Evolutionary conservation across 2,113 vertebrate genomes (phyloP).

Genomic region (Dermatemys mawii): DNA sequence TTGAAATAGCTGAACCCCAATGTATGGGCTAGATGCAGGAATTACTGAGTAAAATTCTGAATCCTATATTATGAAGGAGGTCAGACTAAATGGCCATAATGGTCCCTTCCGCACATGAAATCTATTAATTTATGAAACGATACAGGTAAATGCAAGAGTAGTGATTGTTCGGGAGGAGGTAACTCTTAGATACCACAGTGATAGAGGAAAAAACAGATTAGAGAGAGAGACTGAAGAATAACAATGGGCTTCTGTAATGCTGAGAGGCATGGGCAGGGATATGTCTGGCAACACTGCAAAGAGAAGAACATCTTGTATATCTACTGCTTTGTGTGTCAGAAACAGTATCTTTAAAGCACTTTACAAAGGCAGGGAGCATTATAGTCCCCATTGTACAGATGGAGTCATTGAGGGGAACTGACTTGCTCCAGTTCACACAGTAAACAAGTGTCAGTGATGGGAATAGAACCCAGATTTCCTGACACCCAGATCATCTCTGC

Average conservation of each 20-base stretch:
- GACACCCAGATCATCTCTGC: neutral
- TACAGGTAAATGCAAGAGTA: slow-evolving; percentile 52
- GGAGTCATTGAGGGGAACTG: neutral
- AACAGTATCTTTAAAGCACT: accelerated
- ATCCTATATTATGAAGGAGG: slow-evolving; percentile 21
- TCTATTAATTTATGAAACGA: slow-evolving; percentile 37
- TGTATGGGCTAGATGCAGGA: neutral
- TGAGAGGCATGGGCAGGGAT: neutral
- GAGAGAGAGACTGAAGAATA: slow-evolving; percentile 1
- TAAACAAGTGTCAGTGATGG: accelerated
- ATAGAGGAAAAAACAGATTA: slow-evolving; percentile 33
- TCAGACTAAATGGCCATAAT: slow-evolving; percentile 62
- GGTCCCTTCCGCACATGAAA: slow-evolving; percentile 51
- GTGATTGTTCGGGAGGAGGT: neutral
- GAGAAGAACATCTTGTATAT: neutral
- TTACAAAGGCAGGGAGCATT: neutral
- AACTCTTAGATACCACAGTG: neutral
- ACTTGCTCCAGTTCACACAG: accelerated
- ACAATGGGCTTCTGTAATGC: slow-evolving; percentile 5
- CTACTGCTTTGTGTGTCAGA: neutral
- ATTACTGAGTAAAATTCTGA: slow-evolving; percentile 1
- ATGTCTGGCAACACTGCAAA: slow-evolving; percentile 18
- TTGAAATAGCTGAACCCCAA: slow-evolving; percentile 33
- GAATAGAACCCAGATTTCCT: neutral
- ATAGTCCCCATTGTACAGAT: neutral